Evolutionary conservation across 2,113 vertebrate species (phyloP), one percentile per base, ranked within the genome.

Genomic region (Brachirus orientalis): DNA sequence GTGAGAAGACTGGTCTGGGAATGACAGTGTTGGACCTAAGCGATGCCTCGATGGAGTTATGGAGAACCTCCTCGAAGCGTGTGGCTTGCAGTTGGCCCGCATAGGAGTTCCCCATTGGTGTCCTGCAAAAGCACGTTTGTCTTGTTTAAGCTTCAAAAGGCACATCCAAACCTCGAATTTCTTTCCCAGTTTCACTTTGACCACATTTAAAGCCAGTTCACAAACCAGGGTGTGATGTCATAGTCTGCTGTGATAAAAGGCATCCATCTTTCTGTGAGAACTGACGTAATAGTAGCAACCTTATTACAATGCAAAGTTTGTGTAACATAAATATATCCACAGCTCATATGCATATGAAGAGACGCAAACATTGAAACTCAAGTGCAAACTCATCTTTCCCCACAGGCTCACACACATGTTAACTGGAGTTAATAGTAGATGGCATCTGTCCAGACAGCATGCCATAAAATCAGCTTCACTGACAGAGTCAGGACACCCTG

Each of bases 31-130:
- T 97, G 17, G 98, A 99, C 41, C 98, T 95, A 61, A 99, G 93
- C 4, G 98, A 98, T 0, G 97, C 97, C 87, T 99, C 98, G 0
- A 99, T 99, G 79, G 96, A 99, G 88, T 93, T 96, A 86, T 98
- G 98, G 47, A 99, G 87, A 3, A 98, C 95, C 88, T 99, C 97
- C 86, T 99, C 96, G 47, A 99, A 99, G 16, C 96, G 94, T 0
- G 95, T 95, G 41, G 93, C 96, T 91, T 95, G 95, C 79, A 96
- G 94, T 87, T 98, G 98, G 20, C 97, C 97, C 0, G 98, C 95
- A 0, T 98, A 97, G 0, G 97, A 96, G 91, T 99, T 99, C 72
- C 98, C 98, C 98, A 99, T 99, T 88, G 92, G 93, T 91, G 69
- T 61, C 77, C 84, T 89, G 75, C 40, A 63, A 58, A 83, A 41